Evolutionary conservation across 1,140 invertebrate genomes (phyloP), one percentile per base, ranked within the genome.

Genomic region (Drosophila nigromelanica): DNA sequence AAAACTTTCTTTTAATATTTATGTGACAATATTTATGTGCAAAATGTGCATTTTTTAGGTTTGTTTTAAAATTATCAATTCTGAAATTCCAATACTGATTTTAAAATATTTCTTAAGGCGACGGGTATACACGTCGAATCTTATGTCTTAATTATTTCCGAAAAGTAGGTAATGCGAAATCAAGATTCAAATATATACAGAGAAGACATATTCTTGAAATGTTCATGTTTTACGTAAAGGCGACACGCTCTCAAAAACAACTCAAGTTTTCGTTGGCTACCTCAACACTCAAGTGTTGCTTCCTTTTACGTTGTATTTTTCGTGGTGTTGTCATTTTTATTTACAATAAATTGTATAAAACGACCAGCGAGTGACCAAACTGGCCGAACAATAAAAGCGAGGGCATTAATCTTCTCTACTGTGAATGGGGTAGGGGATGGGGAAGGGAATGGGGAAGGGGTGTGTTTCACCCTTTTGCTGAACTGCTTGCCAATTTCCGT

Each of bases 351-450:
- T 87, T 82, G 68, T 72, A 62, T 45, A 79, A 82, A 82, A 81
- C 61, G 82, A 64, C 68, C 82, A 81, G 71, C 58, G 54, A 62
- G 70, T 73, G 70, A 68, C 70, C 70, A 83, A 76, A 78, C 82
- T 89, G 82, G 86, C 82, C 83, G 67, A 87, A 87, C 82, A 87
- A 87, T 87, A 87, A 87, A 89, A 87, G 78, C 82, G 76, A 56
- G 68, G 66, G 61, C 82, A 87, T 87, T 87, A 87, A 87, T 87
- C 82, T 87, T 87, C 42, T 72, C 55, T 43, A 51, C 50, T 61
- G 80, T 59, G 62, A 67, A 42, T 18, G 21, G 15, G 42, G 24
- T 21, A 11, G 18, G 21, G 7, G 1, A 24, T 2, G 80, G 62
- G 62, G 66, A 42, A 18, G 21, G 21, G 42, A 18, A 37, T 11